Evolutionary conservation across 2,797 vertebrate genomes (phyloP).

Genomic region (Benthosema pterotum): DNA sequence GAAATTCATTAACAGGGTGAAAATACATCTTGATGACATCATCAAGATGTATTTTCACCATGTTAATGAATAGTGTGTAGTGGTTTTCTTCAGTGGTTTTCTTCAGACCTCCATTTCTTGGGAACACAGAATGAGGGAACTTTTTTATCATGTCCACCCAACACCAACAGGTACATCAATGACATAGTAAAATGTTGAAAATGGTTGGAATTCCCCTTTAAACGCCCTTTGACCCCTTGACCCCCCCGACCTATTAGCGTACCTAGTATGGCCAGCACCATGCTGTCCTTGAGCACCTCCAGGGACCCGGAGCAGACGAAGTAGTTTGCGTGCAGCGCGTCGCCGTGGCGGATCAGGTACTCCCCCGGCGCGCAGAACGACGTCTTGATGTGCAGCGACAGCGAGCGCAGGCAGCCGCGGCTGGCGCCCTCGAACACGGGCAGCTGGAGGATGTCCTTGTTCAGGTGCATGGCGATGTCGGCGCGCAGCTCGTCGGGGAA

Average conservation of each 20-base stretch:
- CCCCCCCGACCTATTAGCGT: neutral
- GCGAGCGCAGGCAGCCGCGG: constrained; percentile 92
- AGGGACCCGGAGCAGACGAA: constrained; percentile 96
- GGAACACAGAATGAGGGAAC: no score
- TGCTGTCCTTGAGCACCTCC: constrained; percentile 92
- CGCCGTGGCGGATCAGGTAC: constrained; percentile 93
- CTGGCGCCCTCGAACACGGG: constrained; percentile 92
- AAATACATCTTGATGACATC: no score
- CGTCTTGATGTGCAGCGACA: constrained; percentile 96
- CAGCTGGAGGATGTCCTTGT: constrained; percentile 97
- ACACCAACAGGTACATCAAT: no score
- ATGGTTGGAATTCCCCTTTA: no score
- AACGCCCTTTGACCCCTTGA: no score
- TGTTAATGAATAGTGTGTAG: no score
- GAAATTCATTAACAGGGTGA: no score
- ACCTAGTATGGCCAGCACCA: constrained; percentile 96
- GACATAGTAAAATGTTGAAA: no score
- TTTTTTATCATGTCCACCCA: no score
- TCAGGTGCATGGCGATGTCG: constrained; percentile 96
- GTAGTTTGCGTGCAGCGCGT: constrained; percentile 93
- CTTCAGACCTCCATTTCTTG: no score
- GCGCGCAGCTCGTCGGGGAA: constrained; percentile 96
- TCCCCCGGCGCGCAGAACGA: constrained; percentile 96
- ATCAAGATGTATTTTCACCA: no score
- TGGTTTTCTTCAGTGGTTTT: no score